These are phyloP conservation scores for Hoplostethus atlanticus DNA, from an alignment of 2,797 vertebrate species.

Conservation along the genomic window DNA sequence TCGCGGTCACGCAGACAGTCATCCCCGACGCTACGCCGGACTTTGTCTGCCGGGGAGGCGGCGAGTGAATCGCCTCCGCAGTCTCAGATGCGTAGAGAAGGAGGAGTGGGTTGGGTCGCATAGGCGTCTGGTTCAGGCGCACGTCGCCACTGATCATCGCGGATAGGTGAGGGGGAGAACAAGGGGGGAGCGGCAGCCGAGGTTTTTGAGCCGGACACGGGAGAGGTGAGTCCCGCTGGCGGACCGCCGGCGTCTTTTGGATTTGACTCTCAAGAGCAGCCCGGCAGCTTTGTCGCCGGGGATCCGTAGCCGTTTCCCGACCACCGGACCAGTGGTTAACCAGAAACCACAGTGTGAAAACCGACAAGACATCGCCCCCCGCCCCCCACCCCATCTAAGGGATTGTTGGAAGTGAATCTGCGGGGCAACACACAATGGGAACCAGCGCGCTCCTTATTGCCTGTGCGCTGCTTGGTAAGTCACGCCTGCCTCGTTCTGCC, in stretches of 20 bases:
- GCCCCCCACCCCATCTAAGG: slow-evolving; percentile 22
- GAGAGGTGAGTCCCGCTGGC: slow-evolving; percentile 47
- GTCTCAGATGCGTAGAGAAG: slow-evolving; percentile 76
- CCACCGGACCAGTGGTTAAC: slow-evolving; percentile 36
- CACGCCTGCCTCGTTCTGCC: background rate
- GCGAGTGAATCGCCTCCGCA: slow-evolving; percentile 70
- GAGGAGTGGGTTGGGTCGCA: slow-evolving; percentile 81
- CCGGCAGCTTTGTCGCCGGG: slow-evolving; percentile 9
- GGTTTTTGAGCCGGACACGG: slow-evolving; percentile 31
- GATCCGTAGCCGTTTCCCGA: slow-evolving; percentile 27
- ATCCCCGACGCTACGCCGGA: slow-evolving; percentile 34
- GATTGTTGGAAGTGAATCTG: slow-evolving; percentile 64
- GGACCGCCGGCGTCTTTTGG: slow-evolving; percentile 52
- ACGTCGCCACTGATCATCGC: slow-evolving; percentile 61
- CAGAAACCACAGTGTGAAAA: slow-evolving; percentile 21
- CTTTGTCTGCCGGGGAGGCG: slow-evolving; percentile 40
- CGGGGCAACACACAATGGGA: slow-evolving; percentile 78
- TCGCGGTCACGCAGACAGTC: slow-evolving; percentile 19
- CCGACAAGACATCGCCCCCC: slow-evolving; percentile 28
- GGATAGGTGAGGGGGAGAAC: slow-evolving; percentile 71
- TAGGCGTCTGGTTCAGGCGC: slow-evolving; percentile 65
- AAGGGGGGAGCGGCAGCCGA: slow-evolving; percentile 44
- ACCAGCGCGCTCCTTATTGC: slow-evolving; percentile 78
- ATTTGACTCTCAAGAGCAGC: slow-evolving; percentile 51
- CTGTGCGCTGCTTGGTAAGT: slow-evolving; percentile 84